phyloP scores from a whole-genome alignment of 2,888 invertebrate genomes.

The Tenthredo livida region DNA sequence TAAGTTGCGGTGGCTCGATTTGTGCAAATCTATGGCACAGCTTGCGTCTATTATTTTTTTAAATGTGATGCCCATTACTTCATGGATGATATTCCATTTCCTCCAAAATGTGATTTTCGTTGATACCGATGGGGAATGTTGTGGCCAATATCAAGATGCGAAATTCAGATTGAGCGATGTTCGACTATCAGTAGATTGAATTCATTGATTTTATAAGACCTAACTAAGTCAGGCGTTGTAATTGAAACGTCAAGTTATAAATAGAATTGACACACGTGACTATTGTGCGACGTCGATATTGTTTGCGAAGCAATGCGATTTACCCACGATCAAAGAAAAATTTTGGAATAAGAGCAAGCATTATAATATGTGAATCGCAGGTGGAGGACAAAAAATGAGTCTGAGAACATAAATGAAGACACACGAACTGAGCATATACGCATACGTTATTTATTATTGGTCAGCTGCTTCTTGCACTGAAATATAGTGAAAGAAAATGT shows the following conservation, averaged over 20 bases:
- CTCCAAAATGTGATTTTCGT: not conserved
- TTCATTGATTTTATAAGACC: conserved; percentile 5
- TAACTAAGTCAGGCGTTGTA: not conserved
- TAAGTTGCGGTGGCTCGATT: not conserved
- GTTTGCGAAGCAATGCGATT: conserved; percentile 3
- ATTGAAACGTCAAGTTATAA: conserved; percentile 36
- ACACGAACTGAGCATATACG: not conserved
- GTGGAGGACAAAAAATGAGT: not conserved
- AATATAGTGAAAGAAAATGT: conserved; percentile 13
- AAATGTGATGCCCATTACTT: not conserved
- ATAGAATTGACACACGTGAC: conserved; percentile 4
- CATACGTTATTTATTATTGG: conserved; percentile 14
- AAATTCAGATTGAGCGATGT: not conserved
- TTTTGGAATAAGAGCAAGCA: not conserved
- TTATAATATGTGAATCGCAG: conserved; percentile 27
- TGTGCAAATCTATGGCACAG: not conserved
- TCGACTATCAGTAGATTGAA: not conserved
- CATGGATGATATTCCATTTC: too few species aligned
- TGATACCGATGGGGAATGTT: not conserved
- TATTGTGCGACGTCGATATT: not conserved
- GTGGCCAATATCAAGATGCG: not conserved
- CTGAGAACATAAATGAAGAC: not conserved
- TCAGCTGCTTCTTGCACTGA: conserved; percentile 24
- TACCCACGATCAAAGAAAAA: not conserved
- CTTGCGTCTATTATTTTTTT: too few species aligned